Evolutionary conservation across 2,113 vertebrate genomes (phyloP).

Genomic region (Dasyurus viverrinus): DNA sequence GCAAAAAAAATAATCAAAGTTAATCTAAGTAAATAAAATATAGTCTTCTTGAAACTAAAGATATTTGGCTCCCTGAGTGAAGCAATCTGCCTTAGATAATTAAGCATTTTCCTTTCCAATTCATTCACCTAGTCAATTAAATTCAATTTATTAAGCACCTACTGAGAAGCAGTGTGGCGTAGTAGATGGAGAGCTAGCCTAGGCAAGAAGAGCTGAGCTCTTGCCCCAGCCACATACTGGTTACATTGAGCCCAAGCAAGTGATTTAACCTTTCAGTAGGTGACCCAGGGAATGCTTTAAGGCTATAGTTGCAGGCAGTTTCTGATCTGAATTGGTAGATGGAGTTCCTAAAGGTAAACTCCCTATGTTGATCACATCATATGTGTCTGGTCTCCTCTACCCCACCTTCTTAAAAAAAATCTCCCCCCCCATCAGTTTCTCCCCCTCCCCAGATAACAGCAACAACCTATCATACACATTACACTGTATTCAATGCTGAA

Average conservation of each 20-base stretch:
- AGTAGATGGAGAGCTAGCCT: not conserved
- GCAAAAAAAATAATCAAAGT: conserved; percentile 31
- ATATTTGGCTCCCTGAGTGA: not conserved
- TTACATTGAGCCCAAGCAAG: not conserved
- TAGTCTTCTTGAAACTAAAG: conserved; percentile 28
- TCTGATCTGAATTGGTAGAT: not conserved
- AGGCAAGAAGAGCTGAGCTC: not conserved
- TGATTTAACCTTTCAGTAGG: not conserved
- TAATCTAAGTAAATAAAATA: conserved; percentile 41
- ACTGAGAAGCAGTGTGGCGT: not conserved
- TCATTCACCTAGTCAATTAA: not conserved
- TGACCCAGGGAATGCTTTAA: not conserved
- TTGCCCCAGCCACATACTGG: not conserved
- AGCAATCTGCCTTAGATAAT: not conserved
- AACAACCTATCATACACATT: not conserved
- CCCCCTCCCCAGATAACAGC: not conserved
- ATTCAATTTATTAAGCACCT: not conserved
- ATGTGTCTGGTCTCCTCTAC: not conserved
- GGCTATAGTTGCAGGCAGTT: not conserved
- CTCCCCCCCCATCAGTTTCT: not conserved
- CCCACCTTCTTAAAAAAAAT: not conserved
- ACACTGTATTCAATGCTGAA: not conserved
- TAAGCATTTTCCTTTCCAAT: not conserved
- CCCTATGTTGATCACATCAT: not conserved
- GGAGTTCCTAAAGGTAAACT: not conserved